Evolutionary conservation across 1,140 invertebrate species (phyloP), one percentile per base, ranked within the genome.

Genomic region (Vanessa tameamea): DNA sequence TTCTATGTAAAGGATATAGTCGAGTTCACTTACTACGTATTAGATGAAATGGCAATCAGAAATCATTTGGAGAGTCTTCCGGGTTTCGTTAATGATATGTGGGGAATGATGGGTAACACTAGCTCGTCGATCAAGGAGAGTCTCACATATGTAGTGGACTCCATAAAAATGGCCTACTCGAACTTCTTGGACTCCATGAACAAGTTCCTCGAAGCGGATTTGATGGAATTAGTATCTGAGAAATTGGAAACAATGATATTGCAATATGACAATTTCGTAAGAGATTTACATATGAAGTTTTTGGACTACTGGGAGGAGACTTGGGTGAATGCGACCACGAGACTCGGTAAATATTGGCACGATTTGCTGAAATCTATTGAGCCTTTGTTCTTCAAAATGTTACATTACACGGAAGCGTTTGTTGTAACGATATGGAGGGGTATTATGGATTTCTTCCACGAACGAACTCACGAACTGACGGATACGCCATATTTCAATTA

Each of bases 31-130:
- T 87, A 95, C 55, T 95, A 95, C 26, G 92, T 97, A 0, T 92
- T 96, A 14, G 96, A 97, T 75, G 96, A 97, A 83, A 93, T 97
- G 72, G 95, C 97, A 0, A 94, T 97, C n/a, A 93, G 95, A 57
- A 95, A 95, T 81, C 96, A 97, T 84, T 95, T 97, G 75, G 94
- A 96, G 77, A 95, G 95, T 3, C 81, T 97, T 53, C 96, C 96
- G 0, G 96, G 95, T 50, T 96, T 97, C 50, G 90, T 97, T 0
- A 96, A 95, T 31, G 96, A 97, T 84, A 94, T 97, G 76, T 97
- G 96, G 95, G 95, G 96, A 57, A 95, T 96, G 77, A 96, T 97
- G 96, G 96, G 96, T 1, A 96, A 97, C 50, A 97, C 96, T 0
- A 96, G 96, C 9, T 93, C 96, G 79, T 96, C 96, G 0, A 94